Evolutionary conservation across 2,113 vertebrate species (phyloP), one percentile per base, ranked within the genome.

Genomic region (Speoplatyrhinus poulsoni): DNA sequence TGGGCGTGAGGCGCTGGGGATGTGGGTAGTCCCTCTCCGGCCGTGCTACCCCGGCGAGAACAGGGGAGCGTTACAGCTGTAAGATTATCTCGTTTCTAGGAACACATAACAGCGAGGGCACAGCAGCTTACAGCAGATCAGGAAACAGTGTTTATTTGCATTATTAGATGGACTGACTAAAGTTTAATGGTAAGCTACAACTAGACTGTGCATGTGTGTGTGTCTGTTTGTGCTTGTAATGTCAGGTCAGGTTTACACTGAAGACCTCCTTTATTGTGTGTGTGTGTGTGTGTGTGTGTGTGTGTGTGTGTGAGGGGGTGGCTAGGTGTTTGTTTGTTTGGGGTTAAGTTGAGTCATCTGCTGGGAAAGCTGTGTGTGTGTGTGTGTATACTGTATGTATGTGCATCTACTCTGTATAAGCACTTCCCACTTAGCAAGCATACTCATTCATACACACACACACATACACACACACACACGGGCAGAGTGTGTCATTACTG

Each of bases 61-160:
- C n/a, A n/a, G n/a, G n/a, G n/a, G n/a, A n/a, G n/a, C n/a, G n/a
- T n/a, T n/a, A n/a, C n/a, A 67, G 81, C 80, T 65, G 70, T 36
- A 47, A 66, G 77, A 73, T 73, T 64, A 70, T 75, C 56, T 79
- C 49, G n/a, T 49, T 56, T 65, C 32, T 75, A 80, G 62, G 79
- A 10, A 19, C 4, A 17, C 54, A 56, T n/a, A 13, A 59, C 71
- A 3, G 12, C 57, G 9, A 17, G 55, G 55, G 16, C 17, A 26
- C 55, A 12, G 16, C 55, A 79, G 77, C 80, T 71, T 81, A 76
- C 58, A 15, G 3, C 81, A 82, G 65, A 81, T 79, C 77, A 65
- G 66, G 77, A 60, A 82, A 75, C 69, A 58, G 71, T 82, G 82
- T 63, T 79, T 73, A 70, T 76, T 62, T 71, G 64, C 65, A 57